A percentile compares a stretch with the other conserved stretches of the same genome.
These are phyloP conservation scores for Emesis furor DNA, from an alignment of 2,888 invertebrate genomes.

Conservation along the genomic window DNA sequence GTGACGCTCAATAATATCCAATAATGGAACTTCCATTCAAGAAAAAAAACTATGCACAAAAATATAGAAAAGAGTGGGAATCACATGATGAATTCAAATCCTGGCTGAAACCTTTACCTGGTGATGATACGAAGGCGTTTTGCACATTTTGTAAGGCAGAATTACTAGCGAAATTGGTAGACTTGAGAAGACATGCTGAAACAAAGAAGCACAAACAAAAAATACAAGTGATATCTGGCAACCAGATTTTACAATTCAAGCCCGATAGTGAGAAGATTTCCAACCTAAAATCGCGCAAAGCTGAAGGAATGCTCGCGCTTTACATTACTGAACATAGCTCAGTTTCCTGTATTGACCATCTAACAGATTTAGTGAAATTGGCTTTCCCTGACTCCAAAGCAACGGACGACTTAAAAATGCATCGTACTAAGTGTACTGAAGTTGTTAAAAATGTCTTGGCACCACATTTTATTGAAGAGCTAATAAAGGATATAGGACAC, in stretches of 20 bases:
- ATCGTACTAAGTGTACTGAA: constrained; percentile 56
- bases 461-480: background rate
- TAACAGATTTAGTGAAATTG: constrained; percentile 28
- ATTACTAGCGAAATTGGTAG: constrained; percentile 71
- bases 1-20: background rate
- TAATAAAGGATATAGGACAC: constrained; percentile 48
- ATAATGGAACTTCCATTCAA: constrained; percentile 7
- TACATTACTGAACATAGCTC: constrained; percentile 50
- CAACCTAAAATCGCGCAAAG: constrained; percentile 2
- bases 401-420: constrained; percentile 31
- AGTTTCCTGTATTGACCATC: constrained; percentile 39
- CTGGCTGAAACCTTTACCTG: background rate
- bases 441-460: no score
- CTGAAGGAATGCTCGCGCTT: constrained; percentile 41
- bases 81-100: constrained; percentile 67
- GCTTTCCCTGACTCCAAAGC: constrained; percentile 43
- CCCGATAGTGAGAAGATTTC: background rate
- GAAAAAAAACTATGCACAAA: background rate
- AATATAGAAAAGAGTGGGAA: constrained; percentile 7
- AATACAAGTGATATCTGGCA: background rate
- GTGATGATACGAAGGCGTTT: constrained; percentile 12
- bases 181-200: constrained; percentile 3
- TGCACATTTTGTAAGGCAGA: constrained; percentile 6
- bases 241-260: background rate
- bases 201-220: background rate